Evolutionary conservation across 2,113 vertebrate genomes (phyloP), one percentile per base, ranked within the genome.

Genomic region (Cyprinus carpio): DNA sequence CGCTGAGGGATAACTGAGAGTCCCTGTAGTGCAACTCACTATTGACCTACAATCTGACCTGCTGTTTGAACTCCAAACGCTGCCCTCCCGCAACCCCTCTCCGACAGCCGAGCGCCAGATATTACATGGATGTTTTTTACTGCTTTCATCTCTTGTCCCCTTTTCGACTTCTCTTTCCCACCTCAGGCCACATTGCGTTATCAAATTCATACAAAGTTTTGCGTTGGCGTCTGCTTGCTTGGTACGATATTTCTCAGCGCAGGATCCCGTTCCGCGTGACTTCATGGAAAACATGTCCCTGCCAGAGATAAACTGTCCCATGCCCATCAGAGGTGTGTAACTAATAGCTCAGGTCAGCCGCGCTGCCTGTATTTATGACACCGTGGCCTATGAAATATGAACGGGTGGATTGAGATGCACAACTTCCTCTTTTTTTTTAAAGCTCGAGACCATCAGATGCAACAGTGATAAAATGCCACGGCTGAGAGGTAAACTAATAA

Each of bases 401-500:
- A 91, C 85, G 86, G 88, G 51, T 79, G 84, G 93, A 94, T 93
- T 93, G 93, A 94, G 93, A 93, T 90, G 90, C 92, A 94, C 91
- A 92, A 92, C 92, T 92, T 92, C 88, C 75, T 51, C 76, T 87
- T 65, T 88, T 88, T 87, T 87, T 87, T 86, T 92, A 90, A 92
- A 91, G 92, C 92, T 91, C 81, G 91, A 93, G 94, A 92, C 90
- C 93, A 91, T 94, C 94, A 94, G 94, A 94, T 91, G 87, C 90
- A 91, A 86, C 85, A 90, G 94, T 95, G 95, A 95, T 95, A 92
- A 94, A 95, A 93, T 89, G 92, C 94, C 91, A 88, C 85, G 91
- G 93, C 92, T 91, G 92, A 92, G 92, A 93, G 92, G 91, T 94
- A 94, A 94, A 93, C 94, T 95, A 95, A 95, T 93, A 95, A 95